A percentile compares a stretch with the other conserved stretches of the same genome.
Evolutionary conservation across 2,113 vertebrate species (phyloP).

Genomic region (Aspidoscelis tigris): DNA sequence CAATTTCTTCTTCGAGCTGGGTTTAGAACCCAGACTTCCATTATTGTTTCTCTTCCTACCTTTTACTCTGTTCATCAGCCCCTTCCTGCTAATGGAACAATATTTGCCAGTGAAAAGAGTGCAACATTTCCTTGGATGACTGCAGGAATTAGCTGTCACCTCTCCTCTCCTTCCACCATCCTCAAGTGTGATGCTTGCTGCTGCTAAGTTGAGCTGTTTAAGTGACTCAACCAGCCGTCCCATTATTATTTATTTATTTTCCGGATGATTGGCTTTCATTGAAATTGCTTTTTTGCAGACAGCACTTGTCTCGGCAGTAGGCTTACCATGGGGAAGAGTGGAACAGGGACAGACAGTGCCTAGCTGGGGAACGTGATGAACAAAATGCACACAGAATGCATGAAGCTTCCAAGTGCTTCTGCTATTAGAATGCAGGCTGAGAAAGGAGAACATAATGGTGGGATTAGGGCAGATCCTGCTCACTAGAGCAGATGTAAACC

Average conservation of each 20-base stretch:
- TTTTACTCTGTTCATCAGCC: neutral
- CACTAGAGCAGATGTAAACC: neutral
- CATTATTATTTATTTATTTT: constrained; percentile 28
- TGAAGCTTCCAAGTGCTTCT: neutral
- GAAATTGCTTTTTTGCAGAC: constrained; percentile 9
- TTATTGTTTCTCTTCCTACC: neutral
- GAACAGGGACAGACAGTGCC: neutral
- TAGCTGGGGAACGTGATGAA: neutral
- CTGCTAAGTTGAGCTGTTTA: neutral
- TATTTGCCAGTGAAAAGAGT: neutral
- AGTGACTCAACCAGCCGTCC: neutral
- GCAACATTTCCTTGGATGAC: neutral
- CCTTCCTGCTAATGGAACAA: neutral
- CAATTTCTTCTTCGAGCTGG: neutral
- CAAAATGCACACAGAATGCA: neutral
- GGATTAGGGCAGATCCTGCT: neutral
- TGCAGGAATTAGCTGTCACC: neutral
- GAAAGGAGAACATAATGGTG: neutral
- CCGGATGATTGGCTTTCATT: constrained; percentile 1
- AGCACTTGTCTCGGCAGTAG: neutral
- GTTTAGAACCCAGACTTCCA: neutral
- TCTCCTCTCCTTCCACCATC: neutral
- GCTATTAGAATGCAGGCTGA: neutral
- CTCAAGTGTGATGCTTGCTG: neutral
- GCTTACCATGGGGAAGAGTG: neutral